Evolutionary conservation across 2,888 invertebrate species (phyloP).

Genomic region (Cybosia mesomella): DNA sequence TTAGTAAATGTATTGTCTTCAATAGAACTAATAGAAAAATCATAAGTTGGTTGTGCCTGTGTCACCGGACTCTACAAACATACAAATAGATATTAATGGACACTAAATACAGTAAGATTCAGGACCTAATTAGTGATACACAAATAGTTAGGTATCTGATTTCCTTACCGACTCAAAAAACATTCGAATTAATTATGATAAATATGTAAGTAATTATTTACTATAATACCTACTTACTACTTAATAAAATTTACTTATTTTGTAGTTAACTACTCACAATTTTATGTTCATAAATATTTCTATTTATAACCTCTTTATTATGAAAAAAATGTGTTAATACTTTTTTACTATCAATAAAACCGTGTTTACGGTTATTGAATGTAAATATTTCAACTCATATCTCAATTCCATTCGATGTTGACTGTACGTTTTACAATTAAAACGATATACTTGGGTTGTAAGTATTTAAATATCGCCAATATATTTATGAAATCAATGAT

Average conservation of each 20-base stretch:
- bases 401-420: slow-evolving; percentile 32
- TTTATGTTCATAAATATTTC: not conserved
- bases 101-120: not conserved
- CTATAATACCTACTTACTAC: not conserved
- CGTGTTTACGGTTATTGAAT: slow-evolving; percentile 27
- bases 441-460: slow-evolving; percentile 40
- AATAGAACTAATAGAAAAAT: too few relatives aligned
- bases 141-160: not conserved
- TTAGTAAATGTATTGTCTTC: too few relatives aligned
- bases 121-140: not conserved
- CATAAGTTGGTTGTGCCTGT: too few relatives aligned
- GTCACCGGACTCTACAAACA: not conserved
- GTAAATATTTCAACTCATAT: slow-evolving; percentile 44
- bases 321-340: not conserved
- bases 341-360: not conserved
- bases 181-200: not conserved
- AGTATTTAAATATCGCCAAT: slow-evolving; percentile 42
- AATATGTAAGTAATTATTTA: not conserved
- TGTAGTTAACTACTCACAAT: not conserved
- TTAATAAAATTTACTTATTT: too few relatives aligned
- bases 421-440: slow-evolving; percentile 39
- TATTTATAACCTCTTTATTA: not conserved
- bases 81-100: not conserved
- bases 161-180: not conserved
- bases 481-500: slow-evolving; percentile 59